Evolutionary conservation across 35 echinoderm and acorn worm genomes (phyloP).

Genomic region (Ptychodera flava): DNA sequence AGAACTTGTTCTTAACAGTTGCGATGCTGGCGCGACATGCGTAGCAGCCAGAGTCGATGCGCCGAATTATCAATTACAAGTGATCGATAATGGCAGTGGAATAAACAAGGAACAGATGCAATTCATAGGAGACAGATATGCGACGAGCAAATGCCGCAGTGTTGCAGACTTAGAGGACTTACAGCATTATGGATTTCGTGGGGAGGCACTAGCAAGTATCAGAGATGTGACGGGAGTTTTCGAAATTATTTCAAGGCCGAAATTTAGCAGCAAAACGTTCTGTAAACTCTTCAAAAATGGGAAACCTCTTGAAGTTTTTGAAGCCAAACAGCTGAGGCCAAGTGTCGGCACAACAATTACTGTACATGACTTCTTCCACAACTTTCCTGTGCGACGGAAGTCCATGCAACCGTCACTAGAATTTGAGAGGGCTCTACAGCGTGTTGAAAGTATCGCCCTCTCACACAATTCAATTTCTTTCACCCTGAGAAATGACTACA

Average conservation of each 20-base stretch:
- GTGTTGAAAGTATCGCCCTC: conserved; percentile 60
- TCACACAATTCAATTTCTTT: conserved; percentile 76
- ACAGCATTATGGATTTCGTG: conserved; percentile 73
- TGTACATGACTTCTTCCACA: conserved; percentile 78
- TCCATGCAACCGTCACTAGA: conserved; percentile 37
- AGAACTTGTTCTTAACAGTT: conserved; percentile 81
- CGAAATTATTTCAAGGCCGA: conserved; percentile 64
- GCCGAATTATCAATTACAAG: conserved; percentile 57
- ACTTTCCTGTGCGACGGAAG: conserved; percentile 76
- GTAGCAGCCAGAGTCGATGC: conserved; percentile 79
- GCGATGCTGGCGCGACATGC: conserved; percentile 79
- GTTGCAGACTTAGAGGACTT: conserved; percentile 59
- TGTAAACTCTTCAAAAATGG: conserved; percentile 65
- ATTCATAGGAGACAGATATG: conserved; percentile 66
- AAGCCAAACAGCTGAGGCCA: conserved; percentile 42
- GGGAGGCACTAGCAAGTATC: conserved; percentile 88
- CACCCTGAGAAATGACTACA: conserved; percentile 75
- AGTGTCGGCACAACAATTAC: conserved; percentile 83
- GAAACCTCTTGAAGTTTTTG: conserved; percentile 39
- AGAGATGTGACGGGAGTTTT: conserved; percentile 67
- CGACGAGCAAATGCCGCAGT: conserved; percentile 84
- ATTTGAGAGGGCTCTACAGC: conserved; percentile 44
- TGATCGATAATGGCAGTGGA: conserved; percentile 88
- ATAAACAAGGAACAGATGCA: conserved; percentile 42
- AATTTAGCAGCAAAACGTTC: conserved; percentile 41